phyloP scores from a whole-genome alignment of 2,797 vertebrate species.

The Phataginus tricuspis region DNA sequence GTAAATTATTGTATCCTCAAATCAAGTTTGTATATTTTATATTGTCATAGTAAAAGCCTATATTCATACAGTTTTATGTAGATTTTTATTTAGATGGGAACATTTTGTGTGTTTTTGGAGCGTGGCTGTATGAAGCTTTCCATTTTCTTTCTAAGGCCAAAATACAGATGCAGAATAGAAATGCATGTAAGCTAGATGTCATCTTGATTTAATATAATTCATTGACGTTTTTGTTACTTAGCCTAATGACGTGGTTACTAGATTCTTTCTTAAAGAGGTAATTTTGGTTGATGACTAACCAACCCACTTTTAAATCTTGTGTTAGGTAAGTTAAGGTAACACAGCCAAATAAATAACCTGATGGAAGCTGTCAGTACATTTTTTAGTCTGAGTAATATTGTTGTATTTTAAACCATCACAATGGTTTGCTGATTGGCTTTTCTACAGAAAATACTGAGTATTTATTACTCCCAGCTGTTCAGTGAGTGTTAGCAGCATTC shows the following conservation, averaged over 20 bases:
- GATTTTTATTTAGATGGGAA: neutral
- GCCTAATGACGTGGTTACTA: neutral
- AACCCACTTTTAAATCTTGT: neutral
- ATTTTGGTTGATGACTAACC: slow-evolving; percentile 51
- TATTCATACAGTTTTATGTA: neutral
- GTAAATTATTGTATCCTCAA: neutral
- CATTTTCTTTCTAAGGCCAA: neutral
- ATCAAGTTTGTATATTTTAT: neutral
- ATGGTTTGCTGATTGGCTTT: neutral
- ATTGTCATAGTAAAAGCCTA: neutral
- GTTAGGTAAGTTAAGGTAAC: neutral
- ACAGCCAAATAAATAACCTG: neutral
- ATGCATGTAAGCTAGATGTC: neutral
- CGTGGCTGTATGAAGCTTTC: neutral
- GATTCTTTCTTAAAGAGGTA: slow-evolving; percentile 1
- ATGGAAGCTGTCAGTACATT: neutral
- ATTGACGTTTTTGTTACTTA: slow-evolving; percentile 6
- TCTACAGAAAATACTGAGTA: neutral
- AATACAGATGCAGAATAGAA: neutral
- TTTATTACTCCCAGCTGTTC: neutral
- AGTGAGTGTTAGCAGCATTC: neutral
- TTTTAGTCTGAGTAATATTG: neutral
- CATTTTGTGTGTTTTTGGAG: neutral
- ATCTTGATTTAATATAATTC: slow-evolving; percentile 11
- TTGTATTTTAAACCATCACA: neutral